Percentiles rank a stretch among this genome's conserved stretches.
Evolutionary conservation across 2,113 vertebrate genomes (phyloP).

Genomic region (western clawed frog (Xenopus tropicalis)): UCB_Xtro_10.0 CM004451.2:31262001-31262500

Average conservation of each 20-base stretch:
- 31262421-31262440: too few relatives aligned
- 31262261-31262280: not conserved
- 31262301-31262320: constrained; percentile 24
- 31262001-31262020: too few relatives aligned
- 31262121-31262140: not conserved
- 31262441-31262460: too few relatives aligned
- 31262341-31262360: not conserved
- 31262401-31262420: not conserved
- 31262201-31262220: constrained; percentile 13
- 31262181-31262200: constrained; percentile 17
- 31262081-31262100: too few relatives aligned
- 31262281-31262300: constrained; percentile 33
- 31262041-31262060: too few relatives aligned
- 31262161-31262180: not conserved
- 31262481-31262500: too few relatives aligned
- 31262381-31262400: not conserved
- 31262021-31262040: too few relatives aligned
- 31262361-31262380: not conserved
- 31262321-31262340: constrained; percentile 23
- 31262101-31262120: too few relatives aligned
- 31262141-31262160: constrained; percentile 21
- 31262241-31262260: constrained; percentile 7
- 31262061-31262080: too few relatives aligned
- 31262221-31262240: constrained; percentile 3
- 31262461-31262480: too few relatives aligned